Base-by-base conservation (phyloP, 1,140 invertebrate species). In the Drosophila serrata region DNA sequence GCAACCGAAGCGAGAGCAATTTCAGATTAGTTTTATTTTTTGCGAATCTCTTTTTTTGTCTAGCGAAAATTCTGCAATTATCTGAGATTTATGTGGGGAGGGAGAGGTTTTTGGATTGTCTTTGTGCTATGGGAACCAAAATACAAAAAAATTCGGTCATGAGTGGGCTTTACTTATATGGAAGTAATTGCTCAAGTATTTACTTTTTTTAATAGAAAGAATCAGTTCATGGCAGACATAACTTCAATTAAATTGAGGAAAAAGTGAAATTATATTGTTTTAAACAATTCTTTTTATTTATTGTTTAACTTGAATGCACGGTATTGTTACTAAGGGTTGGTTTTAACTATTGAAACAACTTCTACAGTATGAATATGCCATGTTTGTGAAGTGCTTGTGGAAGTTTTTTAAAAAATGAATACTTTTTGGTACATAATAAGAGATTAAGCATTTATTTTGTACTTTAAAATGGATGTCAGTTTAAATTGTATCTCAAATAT, bases 1-100 rank as follows among this genome's bases (percentile, higher is more conserved):
- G 46, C 46, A 49, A 55, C 42, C 35, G 42, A 42, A 42, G 48
- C 43, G 59, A 75, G 73, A 75, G 46, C 61, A 29, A 51, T 65
- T 53, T 43, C 27, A 75, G 35, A 67, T 65, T 53, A 59, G 9
- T 27, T 22, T 40, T 19, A 27, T 70, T 49, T 49, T 48, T 35
- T 46, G 31, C 24, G 13, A 24, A 29, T 29, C 27, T 42, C 13
- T 46, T 12, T 40, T 53, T 35, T 61, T 46, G 33, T 45, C 7
- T 37, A 69, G n/a, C 13, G 24, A 29, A 65, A 37, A 43, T 53
- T 58, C n/a, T 46, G 12, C 19, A 57, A 70, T 72, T 72, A 49
- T 72, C 45, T 48, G 4, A 67, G 31, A 67, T 55, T 65, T 69
- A 27, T 53, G n/a, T 35, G 39, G 0, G 11, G 24, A 6, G 7